Percentiles rank a stretch among this genome's conserved stretches.
phyloP scores from a whole-genome alignment of 2,113 vertebrate genomes.

The Scomber colias region DNA sequence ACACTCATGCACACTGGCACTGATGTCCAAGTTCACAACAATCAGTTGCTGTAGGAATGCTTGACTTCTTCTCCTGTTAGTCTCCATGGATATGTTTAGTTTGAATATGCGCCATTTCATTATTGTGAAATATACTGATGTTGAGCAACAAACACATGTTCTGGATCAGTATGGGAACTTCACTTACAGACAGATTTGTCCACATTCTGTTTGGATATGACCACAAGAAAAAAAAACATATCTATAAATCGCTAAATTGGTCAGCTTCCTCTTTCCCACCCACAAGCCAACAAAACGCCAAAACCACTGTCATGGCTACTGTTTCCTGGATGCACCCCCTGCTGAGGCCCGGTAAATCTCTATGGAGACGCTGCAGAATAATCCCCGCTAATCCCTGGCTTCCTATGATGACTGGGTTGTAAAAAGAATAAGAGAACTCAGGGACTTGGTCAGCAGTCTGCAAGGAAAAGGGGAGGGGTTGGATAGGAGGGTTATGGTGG shows the following conservation, averaged over 20 bases:
- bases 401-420: conserved; percentile 64
- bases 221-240: neutral
- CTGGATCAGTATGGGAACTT: conserved; percentile 67
- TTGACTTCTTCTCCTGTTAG: conserved; percentile 21
- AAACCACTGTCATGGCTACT: conserved; percentile 47
- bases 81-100: conserved; percentile 58
- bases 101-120: conserved; percentile 68
- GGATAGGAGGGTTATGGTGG: neutral
- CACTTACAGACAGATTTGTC: conserved; percentile 58
- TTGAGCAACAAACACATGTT: conserved; percentile 81
- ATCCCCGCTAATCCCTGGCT: conserved; percentile 73
- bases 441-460: conserved; percentile 61
- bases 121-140: conserved; percentile 72
- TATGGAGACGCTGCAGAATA: conserved; percentile 58
- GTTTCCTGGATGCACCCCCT: conserved; percentile 44
- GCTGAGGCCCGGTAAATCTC: conserved; percentile 47
- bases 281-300: conserved; percentile 21
- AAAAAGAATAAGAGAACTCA: conserved; percentile 52
- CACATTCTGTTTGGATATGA: conserved; percentile 40
- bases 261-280: conserved; percentile 3
- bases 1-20: conserved; percentile 12
- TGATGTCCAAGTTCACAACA: conserved; percentile 21
- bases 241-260: neutral
- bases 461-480: conserved; percentile 38
- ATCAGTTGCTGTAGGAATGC: conserved; percentile 40